Conservation (phyloP, 1,140 invertebrate species). For the Thereuonema tuberculata region DNA sequence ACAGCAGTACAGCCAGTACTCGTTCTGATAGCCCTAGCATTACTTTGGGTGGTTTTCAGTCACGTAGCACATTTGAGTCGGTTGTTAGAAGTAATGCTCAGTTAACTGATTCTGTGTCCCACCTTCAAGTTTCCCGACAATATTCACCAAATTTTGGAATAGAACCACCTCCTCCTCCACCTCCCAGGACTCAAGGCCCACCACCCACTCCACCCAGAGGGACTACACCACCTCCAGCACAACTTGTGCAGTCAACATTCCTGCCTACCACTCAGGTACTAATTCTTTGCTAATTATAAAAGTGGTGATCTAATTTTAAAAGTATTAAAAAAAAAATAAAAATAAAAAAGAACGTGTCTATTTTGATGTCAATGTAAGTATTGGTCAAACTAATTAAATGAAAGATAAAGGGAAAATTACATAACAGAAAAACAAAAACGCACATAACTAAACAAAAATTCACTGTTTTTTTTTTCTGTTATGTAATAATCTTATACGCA, state of each 20-base stretch:
- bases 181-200: slow-evolving; percentile 18
- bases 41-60: slow-evolving; percentile 13
- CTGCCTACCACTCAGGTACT: slow-evolving; percentile 4
- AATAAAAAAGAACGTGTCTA: not conserved
- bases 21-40: slow-evolving; percentile 67
- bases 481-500: too few species aligned
- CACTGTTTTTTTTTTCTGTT: too few species aligned
- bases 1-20: slow-evolving; percentile 71
- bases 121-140: slow-evolving; percentile 33
- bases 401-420: too few species aligned
- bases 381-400: too few species aligned
- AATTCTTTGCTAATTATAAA: slow-evolving; percentile 5
- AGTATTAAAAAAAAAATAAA: not conserved
- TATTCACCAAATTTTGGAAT: slow-evolving; percentile 44
- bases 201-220: slow-evolving; percentile 21
- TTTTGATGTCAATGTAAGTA: not conserved
- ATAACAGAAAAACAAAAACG: too few species aligned
- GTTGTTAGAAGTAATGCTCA: not conserved
- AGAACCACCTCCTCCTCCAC: slow-evolving; percentile 32
- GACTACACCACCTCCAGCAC: slow-evolving; percentile 18
- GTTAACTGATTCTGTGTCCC: slow-evolving; percentile 4
- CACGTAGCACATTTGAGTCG: slow-evolving; percentile 8
- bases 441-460: too few species aligned
- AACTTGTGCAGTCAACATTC: slow-evolving; percentile 13
- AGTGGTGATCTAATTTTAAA: not conserved